Evolutionary conservation across 2,797 vertebrate genomes (phyloP).

Genomic region (Leuciscus waleckii): DNA sequence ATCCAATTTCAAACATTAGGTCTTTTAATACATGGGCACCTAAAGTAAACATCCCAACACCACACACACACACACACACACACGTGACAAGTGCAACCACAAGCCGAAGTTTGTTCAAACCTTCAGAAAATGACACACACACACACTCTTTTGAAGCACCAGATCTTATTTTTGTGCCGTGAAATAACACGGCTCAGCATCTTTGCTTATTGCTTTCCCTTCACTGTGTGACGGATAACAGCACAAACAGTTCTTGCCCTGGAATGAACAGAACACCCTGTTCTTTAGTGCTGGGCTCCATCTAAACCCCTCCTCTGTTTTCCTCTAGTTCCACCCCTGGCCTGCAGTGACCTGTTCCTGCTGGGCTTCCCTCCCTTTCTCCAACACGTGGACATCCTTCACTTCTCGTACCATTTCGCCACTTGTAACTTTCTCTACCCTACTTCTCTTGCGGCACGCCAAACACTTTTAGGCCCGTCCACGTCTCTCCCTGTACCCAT

Average conservation of each 20-base stretch:
- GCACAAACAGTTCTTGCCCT: constrained; percentile 69
- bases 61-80: neutral
- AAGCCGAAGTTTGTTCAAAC: constrained; percentile 13
- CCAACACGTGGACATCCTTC: neutral
- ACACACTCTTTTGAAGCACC: neutral
- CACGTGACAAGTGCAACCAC: neutral
- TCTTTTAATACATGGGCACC: neutral
- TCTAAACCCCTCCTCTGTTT: constrained; percentile 41
- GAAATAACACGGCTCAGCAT: constrained; percentile 44
- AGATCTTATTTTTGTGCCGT: constrained; percentile 12
- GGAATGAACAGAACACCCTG: constrained; percentile 63
- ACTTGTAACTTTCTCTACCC: neutral
- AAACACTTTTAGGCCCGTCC: neutral
- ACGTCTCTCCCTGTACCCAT: neutral
- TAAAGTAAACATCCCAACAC: constrained; percentile 10
- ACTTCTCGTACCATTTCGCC: neutral
- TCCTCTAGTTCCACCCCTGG: constrained; percentile 41
- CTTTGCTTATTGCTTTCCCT: constrained; percentile 26
- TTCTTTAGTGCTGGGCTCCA: constrained; percentile 57
- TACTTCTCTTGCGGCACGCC: neutral
- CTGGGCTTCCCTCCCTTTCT: constrained; percentile 32
- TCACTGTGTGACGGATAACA: constrained; percentile 43
- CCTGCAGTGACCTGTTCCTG: constrained; percentile 49
- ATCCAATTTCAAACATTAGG: constrained; percentile 7
- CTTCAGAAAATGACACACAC: neutral